phyloP scores from a whole-genome alignment of 2,113 vertebrate species.

The Xyrauchen texanus region DNA sequence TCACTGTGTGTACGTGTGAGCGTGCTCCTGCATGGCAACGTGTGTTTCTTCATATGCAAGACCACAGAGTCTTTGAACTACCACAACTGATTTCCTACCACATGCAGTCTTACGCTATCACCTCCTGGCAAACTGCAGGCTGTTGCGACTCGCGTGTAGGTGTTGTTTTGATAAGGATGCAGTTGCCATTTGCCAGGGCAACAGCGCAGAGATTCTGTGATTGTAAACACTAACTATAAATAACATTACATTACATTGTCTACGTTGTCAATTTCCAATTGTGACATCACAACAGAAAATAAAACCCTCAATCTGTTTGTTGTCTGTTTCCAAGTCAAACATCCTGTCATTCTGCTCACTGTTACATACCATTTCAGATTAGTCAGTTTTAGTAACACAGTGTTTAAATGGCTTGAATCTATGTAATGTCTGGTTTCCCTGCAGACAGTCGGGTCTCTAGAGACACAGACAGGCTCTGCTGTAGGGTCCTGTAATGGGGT shows the following conservation, averaged over 20 bases:
- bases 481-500: not conserved
- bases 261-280: not conserved
- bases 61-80: slow-evolving; percentile 45
- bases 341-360: not conserved
- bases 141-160: slow-evolving; percentile 32
- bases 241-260: not conserved
- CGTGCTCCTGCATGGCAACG: not conserved
- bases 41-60: slow-evolving; percentile 13
- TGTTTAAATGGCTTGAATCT: not conserved
- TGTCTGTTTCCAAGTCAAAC: slow-evolving; percentile 1
- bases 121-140: slow-evolving; percentile 34
- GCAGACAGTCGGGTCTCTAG: not conserved
- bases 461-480: not conserved
- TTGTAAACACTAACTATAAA: slow-evolving; percentile 23
- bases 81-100: slow-evolving; percentile 60
- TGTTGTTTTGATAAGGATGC: slow-evolving; percentile 34
- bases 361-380: not conserved
- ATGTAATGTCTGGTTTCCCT: not conserved
- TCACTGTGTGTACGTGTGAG: not conserved
- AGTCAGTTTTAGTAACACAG: not conserved
- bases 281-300: not conserved
- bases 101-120: slow-evolving; percentile 33
- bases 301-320: not conserved
- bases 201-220: slow-evolving; percentile 12
- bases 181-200: slow-evolving; percentile 33